Evolutionary conservation across 2,888 invertebrate species (phyloP), one percentile per base, ranked within the genome.

Genomic region (Aspidapion aeneum): DNA sequence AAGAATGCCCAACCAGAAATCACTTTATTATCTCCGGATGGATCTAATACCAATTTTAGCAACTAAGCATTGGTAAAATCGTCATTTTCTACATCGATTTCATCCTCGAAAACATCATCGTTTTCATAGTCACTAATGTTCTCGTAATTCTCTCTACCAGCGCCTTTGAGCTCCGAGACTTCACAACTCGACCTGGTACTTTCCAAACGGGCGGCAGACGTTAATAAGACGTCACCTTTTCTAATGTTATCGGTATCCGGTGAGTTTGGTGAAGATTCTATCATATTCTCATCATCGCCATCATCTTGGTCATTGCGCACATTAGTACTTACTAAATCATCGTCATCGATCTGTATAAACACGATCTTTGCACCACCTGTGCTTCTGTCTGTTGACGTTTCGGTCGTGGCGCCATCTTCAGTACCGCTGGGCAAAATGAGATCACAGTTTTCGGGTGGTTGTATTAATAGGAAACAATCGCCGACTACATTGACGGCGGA

Each of bases 401-500:
- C 68, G 61, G 68, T 65, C 59, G 76, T 75, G 74, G 74, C 76
- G 35, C 35, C 35, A 35, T 35, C 35, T 7, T 35, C 35, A 35
- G 35, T 35, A 7, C 35, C 12, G 12, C 35, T 35, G 35, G 35
- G 35, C 12, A 35, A 7, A 35, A 35, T 35, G 72, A 79, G 76
- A 79, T 81, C 81, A 80, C 80, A 80, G 80, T 79, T 78, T 71
- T 80, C 78, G 35, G 35, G 12, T 35, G 35, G 35, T 73, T 77
- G 78, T 71, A 80, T 78, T 72, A 80, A 76, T 71, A 80, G 75
- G 72, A 80, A 78, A 78, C 80, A 79, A 74, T 79, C 80, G 72
- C 83, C 82, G 79, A 81, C 75, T 65, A 78, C 74, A 69, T 82
- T 82, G 82, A 82, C 82, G 82, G 78, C 80, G 79, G 78, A 79